Evolutionary conservation across 2,113 vertebrate species (phyloP).

Genomic region (Rhynchomys soricoides): DNA sequence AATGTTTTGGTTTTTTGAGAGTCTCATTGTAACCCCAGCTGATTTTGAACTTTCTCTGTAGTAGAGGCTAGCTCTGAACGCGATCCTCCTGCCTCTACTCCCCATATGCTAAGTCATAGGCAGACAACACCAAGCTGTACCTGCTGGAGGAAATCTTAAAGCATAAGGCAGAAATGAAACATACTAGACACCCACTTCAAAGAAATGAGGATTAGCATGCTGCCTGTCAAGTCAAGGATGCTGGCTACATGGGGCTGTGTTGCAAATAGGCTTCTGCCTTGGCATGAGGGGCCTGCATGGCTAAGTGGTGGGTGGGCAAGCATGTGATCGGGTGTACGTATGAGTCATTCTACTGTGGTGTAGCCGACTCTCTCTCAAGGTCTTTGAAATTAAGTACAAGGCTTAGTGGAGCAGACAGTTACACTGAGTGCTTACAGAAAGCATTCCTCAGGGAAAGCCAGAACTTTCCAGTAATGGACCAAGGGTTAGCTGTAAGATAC

Average conservation of each 20-base stretch:
- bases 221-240: background rate
- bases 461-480: background rate
- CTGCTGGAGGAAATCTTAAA: background rate
- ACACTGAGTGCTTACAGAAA: background rate
- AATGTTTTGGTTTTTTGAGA: background rate
- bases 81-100: background rate
- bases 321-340: background rate
- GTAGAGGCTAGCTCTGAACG: background rate
- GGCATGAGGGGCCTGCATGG: background rate
- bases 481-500: background rate
- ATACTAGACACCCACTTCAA: background rate
- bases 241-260: background rate
- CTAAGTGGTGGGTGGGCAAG: background rate
- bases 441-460: background rate
- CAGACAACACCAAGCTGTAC: background rate
- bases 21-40: background rate
- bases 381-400: slow-evolving; percentile 13
- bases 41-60: background rate
- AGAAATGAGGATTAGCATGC: background rate
- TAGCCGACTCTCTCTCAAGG: background rate
- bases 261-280: background rate
- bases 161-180: slow-evolving; percentile 4
- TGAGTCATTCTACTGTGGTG: background rate
- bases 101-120: background rate
- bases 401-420: background rate